Evolutionary conservation across 2,113 vertebrate genomes (phyloP).

Genomic region (Euleptes europaea): DNA sequence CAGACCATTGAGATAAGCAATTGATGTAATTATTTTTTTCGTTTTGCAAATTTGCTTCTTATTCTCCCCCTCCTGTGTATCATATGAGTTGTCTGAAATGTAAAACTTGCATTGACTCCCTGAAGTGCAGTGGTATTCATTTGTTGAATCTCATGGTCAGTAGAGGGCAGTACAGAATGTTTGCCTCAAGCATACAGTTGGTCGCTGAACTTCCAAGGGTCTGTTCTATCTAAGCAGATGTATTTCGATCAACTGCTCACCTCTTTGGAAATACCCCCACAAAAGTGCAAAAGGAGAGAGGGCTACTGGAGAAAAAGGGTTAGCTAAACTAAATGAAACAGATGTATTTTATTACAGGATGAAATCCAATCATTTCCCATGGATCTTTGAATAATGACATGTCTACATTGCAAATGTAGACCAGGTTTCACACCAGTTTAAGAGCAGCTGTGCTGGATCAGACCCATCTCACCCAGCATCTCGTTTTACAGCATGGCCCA

Average conservation of each 20-base stretch:
- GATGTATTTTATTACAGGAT: not conserved
- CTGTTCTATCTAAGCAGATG: not conserved
- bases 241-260: not conserved
- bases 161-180: slow-evolving; percentile 4
- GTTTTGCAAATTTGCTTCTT: not conserved
- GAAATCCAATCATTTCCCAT: not conserved
- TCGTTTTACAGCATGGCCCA: too few relatives aligned
- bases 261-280: not conserved
- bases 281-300: not conserved
- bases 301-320: not conserved
- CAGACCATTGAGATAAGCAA: not conserved
- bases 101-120: not conserved
- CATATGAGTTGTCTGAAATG: too few relatives aligned
- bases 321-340: not conserved
- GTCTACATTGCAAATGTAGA: not conserved
- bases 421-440: not conserved
- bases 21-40: not conserved
- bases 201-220: not conserved
- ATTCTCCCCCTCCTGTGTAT: too few relatives aligned
- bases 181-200: not conserved
- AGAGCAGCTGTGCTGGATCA: too few relatives aligned
- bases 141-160: not conserved
- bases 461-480: too few relatives aligned
- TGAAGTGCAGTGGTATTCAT: not conserved
- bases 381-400: too few relatives aligned